Evolutionary conservation across 1,140 invertebrate species (phyloP), one percentile per base, ranked within the genome.

Genomic region (Cryptotermes secundus): DNA sequence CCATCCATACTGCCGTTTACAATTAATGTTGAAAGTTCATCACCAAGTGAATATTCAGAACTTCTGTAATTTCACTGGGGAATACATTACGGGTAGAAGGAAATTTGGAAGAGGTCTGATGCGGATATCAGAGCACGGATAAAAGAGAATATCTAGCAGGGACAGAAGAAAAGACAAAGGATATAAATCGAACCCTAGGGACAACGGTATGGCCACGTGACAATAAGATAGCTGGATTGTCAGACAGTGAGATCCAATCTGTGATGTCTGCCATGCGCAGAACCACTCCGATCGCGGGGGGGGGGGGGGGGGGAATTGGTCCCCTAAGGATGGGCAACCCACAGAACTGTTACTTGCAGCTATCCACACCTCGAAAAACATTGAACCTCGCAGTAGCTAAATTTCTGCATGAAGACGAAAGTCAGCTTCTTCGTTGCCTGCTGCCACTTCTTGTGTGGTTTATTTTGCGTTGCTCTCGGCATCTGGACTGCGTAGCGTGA

Each of bases 181-280:
- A 14, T 72, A 72, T 72, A 72, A 72, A 72, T 72, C 59, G 59
- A 72, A 72, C 59, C 59, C 59, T 31, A 31, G 59, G 59, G 59
- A 72, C n/a, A 1, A 14, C 59, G 14, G 59, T 31, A 31, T 31
- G 59, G 59, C 59, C 59, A 72, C 59, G 59, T 72, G 59, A 72
- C 59, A 72, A 72, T 72, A 72, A 72, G 59, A 72, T 26, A 72
- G 59, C 59, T 31, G 59, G 59, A 72, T 72, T 72, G 59, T 31
- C 59, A 72, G 59, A 26, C 59, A n/a, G 59, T 72, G 59, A 72
- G 59, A 72, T 72, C 59, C 59, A 72, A 72, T 72, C n/a, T 72
- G 26, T 0, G n/a, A 14, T 9, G 26, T 31, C 59, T 72, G 59
- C 31, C 59, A 26, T 72, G 59, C 59, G 59, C 59, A 72, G 14